Evolutionary conservation across 2,113 vertebrate species (phyloP).

Genomic region (Leuciscus idus): DNA sequence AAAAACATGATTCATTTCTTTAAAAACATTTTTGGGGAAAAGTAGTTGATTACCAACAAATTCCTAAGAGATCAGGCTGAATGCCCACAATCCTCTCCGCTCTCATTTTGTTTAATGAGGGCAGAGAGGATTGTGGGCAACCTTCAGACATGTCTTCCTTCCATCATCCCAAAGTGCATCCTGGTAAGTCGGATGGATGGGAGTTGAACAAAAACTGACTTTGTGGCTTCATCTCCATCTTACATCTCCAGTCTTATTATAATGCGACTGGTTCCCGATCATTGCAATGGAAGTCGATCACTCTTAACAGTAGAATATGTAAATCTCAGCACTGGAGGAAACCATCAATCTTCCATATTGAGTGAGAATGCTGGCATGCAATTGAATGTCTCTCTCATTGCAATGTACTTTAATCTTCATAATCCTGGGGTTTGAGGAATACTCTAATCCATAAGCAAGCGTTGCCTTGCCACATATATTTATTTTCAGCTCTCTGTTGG

Average conservation of each 20-base stretch:
- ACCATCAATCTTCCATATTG: slow-evolving; percentile 41
- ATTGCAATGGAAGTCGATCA: slow-evolving; percentile 28
- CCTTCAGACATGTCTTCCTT: background rate
- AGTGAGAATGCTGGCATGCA: slow-evolving; percentile 7
- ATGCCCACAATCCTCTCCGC: background rate
- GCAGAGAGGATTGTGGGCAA: too few relatives aligned
- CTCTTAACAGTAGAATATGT: slow-evolving; percentile 41
- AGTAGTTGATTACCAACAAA: background rate
- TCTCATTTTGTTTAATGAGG: background rate
- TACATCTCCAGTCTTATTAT: slow-evolving; percentile 28
- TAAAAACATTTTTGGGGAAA: too few relatives aligned
- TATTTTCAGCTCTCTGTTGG: background rate
- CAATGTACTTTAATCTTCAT: slow-evolving; percentile 50
- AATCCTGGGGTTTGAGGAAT: slow-evolving; percentile 41
- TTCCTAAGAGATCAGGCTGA: background rate
- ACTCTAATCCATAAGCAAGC: slow-evolving; percentile 1
- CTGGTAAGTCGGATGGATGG: background rate
- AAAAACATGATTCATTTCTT: background rate
- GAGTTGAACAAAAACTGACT: background rate
- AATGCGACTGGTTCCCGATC: background rate
- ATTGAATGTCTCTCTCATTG: slow-evolving; percentile 41
- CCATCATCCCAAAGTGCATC: slow-evolving; percentile 4
- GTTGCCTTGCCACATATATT: background rate
- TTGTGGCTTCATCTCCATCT: slow-evolving; percentile 12
- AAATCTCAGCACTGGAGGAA: slow-evolving; percentile 38